These are phyloP conservation scores for western clawed frog (Xenopus tropicalis) DNA, from an alignment of 2,113 vertebrate genomes.

Conservation along the genomic window UCB_Xtro_10.0 CM004450.2:100756501-100757000, in stretches of 20 bases:
- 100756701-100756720: no score
- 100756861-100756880: slow-evolving; percentile 61
- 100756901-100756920: slow-evolving; percentile 82
- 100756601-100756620: no score
- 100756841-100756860: slow-evolving; percentile 26
- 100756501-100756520: no score
- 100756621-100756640: no score
- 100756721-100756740: slow-evolving; percentile 73
- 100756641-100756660: no score
- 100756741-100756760: slow-evolving; percentile 65
- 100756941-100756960: slow-evolving; percentile 67
- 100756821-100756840: slow-evolving; percentile 67
- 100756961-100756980: slow-evolving; percentile 57
- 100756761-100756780: slow-evolving; percentile 74
- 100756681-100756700: no score
- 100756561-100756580: no score
- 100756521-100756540: no score
- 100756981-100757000: slow-evolving; percentile 56
- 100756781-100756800: slow-evolving; percentile 83
- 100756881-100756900: slow-evolving; percentile 73
- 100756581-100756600: no score
- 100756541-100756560: no score
- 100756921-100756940: slow-evolving; percentile 83
- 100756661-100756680: no score
- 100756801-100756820: slow-evolving; percentile 84